Evolutionary conservation across 2,888 invertebrate species (phyloP), one percentile per base, ranked within the genome.

Genomic region (Oscheius sp.): DNA sequence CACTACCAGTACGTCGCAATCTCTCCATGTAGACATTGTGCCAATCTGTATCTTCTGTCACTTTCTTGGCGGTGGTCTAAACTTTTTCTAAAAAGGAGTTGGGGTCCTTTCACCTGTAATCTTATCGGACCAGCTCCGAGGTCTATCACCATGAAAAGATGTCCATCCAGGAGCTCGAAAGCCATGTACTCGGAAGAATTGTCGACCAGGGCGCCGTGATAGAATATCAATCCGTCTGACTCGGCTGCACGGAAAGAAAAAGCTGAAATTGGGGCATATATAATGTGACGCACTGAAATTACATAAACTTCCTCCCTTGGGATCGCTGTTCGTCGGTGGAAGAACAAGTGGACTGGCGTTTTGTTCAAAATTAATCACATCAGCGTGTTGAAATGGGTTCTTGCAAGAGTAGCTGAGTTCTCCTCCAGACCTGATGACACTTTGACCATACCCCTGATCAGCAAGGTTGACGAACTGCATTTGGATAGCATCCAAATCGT

Each of bases 101-200:
- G 21, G 21, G 21, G 21, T 21, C 21, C 21, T 21, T 57, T 5
- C 35, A 85, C 87, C 85, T 95, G 92, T 70, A 95, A 93, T 88
- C 95, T 93, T 2, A 94, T 93, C 0, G 94, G 93, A 0, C 96
- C 96, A 2, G 95, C 94, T 0, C 97, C 97, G 62, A 97, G 92
- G 89, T 96, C 95, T 87, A 96, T 86, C 86, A 96, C 94, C 33
- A 96, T 93, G 91, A 95, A 96, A 79, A 98, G 93, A 90, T 96
- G 94, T 0, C 97, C 96, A 83, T 95, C 95, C 81, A 96, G 92
- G 84, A 98, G 92, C 90, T 98, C 98, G 83, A 98, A 93, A 1
- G 96, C 96, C 89, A 98, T 94, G 70, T 96, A 93, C 90, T 97
- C 96, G 11, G 81, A 79, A 9, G 81, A 80, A 58, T 83, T 79